These are phyloP conservation scores for Epinotia brunnichana DNA, from an alignment of 2,888 invertebrate species.

Conservation along the genomic window DNA sequence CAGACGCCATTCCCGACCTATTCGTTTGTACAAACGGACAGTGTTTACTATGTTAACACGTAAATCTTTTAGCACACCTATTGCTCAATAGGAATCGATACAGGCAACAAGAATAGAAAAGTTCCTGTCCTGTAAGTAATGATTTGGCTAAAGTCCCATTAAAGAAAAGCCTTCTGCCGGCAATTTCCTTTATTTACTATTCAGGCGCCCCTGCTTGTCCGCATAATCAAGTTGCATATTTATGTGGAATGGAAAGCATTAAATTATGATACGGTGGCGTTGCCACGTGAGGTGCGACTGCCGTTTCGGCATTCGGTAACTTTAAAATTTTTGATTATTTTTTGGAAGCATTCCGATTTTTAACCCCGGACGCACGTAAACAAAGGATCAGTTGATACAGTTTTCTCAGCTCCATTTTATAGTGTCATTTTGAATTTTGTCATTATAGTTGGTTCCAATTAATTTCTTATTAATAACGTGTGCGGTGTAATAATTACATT, in stretches of 20 bases:
- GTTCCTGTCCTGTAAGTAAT: constrained; percentile 10
- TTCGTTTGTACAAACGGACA: constrained; percentile 1
- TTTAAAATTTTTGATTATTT: neutral
- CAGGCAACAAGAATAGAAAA: constrained; percentile 12
- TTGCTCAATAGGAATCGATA: constrained; percentile 8
- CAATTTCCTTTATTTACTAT: constrained; percentile 11
- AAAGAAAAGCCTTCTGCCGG: neutral
- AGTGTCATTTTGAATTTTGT: no score
- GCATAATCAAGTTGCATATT: constrained; percentile 1
- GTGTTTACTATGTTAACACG: constrained; percentile 6
- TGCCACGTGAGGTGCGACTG: neutral
- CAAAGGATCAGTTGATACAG: no score
- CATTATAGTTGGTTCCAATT: no score
- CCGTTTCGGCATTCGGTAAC: neutral
- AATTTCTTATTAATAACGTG: no score
- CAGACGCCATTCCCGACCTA: constrained; percentile 5
- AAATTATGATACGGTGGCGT: neutral
- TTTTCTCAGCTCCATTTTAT: no score
- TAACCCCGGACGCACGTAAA: neutral
- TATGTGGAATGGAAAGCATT: neutral
- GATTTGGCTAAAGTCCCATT: constrained; percentile 12
- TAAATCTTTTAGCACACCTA: constrained; percentile 9
- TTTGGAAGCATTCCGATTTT: neutral
- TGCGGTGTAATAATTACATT: no score
- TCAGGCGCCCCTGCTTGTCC: constrained; percentile 3